Conservation (phyloP, 2,797 vertebrate genomes). For the Trichosurus vulpecula region DNA sequence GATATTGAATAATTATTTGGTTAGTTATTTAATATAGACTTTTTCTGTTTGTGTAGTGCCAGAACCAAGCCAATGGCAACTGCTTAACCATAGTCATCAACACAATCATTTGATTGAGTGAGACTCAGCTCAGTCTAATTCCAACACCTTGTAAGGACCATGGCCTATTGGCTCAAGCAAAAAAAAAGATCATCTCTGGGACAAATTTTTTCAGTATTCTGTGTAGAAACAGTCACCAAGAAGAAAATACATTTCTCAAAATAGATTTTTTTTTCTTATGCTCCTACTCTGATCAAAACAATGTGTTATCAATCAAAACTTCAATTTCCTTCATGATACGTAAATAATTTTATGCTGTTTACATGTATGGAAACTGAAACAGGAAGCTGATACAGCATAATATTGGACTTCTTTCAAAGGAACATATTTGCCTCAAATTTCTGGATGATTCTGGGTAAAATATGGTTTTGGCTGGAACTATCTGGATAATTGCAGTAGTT, state of each 20-base stretch:
- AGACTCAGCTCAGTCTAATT: background rate
- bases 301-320: background rate
- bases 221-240: background rate
- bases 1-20: background rate
- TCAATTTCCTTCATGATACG: background rate
- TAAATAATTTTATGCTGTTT: background rate
- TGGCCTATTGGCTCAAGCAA: background rate
- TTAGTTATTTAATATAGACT: background rate
- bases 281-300: background rate
- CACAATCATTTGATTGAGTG: background rate
- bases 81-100: background rate
- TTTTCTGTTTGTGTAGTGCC: background rate
- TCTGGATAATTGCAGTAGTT: background rate
- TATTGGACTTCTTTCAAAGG: background rate
- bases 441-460: background rate
- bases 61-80: background rate
- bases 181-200: background rate
- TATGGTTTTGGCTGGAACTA: background rate
- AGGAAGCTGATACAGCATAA: background rate
- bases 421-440: background rate
- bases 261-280: background rate
- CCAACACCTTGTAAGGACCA: background rate
- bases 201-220: background rate
- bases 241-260: background rate
- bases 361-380: background rate